phyloP scores from a whole-genome alignment of 2,888 invertebrate genomes.

The Biston betularia region DNA sequence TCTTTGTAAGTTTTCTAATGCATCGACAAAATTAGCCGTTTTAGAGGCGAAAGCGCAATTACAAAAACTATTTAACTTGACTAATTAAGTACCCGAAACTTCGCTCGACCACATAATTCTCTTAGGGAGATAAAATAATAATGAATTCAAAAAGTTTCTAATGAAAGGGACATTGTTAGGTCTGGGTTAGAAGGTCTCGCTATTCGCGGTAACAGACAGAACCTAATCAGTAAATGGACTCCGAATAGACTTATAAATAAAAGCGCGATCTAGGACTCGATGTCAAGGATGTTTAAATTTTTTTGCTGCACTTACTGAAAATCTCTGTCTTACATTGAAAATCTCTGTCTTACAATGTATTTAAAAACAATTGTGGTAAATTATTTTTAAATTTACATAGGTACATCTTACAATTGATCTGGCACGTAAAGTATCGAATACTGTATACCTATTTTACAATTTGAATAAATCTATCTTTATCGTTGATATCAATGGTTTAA shows the following conservation, averaged over 20 bases:
- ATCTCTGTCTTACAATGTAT: too few relatives aligned
- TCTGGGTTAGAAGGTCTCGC: conserved; percentile 15
- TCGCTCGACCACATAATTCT: conserved; percentile 27
- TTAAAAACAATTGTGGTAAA: too few relatives aligned
- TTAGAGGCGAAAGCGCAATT: conserved; percentile 24
- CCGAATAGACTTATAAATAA: conserved; percentile 30
- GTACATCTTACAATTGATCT: too few relatives aligned
- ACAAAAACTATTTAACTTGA: conserved; percentile 27
- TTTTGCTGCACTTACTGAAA: not conserved
- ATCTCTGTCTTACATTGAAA: too few relatives aligned
- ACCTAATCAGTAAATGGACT: conserved; percentile 43
- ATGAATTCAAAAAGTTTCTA: conserved; percentile 32
- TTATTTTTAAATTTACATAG: too few relatives aligned
- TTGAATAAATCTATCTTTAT: too few relatives aligned
- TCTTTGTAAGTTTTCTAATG: conserved; percentile 8
- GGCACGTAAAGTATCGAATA: too few relatives aligned
- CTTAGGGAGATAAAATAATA: conserved; percentile 32
- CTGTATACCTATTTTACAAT: too few relatives aligned
- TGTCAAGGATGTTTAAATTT: conserved; percentile 9
- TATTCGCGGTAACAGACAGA: conserved; percentile 13
- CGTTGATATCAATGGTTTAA: too few relatives aligned
- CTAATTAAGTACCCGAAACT: conserved; percentile 29
- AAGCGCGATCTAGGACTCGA: conserved; percentile 1
- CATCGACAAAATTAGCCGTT: conserved; percentile 13
- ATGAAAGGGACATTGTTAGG: conserved; percentile 29